Conservation (phyloP, 2,113 vertebrate species). For the Peromyscus californicus region DNA sequence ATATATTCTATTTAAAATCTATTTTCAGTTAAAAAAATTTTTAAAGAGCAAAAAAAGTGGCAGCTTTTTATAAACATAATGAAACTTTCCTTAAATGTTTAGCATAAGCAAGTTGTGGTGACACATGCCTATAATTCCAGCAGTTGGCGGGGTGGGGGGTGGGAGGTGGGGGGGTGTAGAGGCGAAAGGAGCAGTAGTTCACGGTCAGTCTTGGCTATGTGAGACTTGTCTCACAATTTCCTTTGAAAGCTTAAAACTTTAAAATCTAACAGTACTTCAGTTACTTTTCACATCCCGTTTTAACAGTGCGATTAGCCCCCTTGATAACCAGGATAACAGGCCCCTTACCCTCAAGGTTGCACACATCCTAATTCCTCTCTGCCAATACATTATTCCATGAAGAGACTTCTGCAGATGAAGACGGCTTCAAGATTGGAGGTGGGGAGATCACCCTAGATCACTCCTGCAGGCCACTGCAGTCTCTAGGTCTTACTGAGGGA, state of each 20-base stretch:
- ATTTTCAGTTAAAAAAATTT: background rate
- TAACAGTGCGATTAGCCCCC: background rate
- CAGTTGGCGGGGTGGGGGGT: background rate
- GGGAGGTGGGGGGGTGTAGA: no score
- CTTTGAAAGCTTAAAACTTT: background rate
- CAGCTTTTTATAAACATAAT: background rate
- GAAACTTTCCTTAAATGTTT: background rate
- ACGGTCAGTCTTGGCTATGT: background rate
- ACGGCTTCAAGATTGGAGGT: background rate
- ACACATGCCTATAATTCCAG: no score
- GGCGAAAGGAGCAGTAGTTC: background rate
- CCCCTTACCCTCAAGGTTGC: background rate
- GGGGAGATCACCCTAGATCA: background rate
- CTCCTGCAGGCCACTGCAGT: background rate
- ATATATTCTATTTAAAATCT: background rate
- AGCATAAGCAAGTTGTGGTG: background rate
- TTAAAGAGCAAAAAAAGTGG: background rate
- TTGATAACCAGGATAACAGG: background rate
- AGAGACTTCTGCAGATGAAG: background rate
- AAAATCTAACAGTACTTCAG: slow-evolving; percentile 5
- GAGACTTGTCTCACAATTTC: background rate
- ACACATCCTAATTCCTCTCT: background rate
- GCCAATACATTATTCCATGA: background rate
- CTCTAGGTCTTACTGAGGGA: background rate
- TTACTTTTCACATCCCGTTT: background rate